Conservation (phyloP, 2,888 invertebrate species). For the Dasypolia templi region DNA sequence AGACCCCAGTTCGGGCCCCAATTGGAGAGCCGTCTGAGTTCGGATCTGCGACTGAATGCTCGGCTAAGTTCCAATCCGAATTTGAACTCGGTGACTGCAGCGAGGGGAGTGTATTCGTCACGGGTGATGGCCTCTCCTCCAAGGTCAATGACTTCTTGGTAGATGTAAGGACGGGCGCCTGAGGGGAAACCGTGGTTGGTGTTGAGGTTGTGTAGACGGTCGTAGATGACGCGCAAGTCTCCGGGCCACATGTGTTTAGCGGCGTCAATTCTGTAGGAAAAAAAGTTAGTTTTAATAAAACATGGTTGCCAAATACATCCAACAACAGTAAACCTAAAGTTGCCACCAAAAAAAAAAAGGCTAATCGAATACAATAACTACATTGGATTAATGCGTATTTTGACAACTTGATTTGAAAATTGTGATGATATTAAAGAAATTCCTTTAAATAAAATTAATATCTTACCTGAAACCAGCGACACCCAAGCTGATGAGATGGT, state of each 20-base stretch:
- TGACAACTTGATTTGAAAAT: neutral
- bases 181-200: slow-evolving; percentile 91
- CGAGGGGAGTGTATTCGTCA: slow-evolving; percentile 89
- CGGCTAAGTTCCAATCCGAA: slow-evolving; percentile 87
- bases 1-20: slow-evolving; percentile 93
- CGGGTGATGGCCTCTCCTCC: slow-evolving; percentile 88
- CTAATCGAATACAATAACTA: too few species aligned
- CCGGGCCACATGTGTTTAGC: slow-evolving; percentile 95
- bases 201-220: slow-evolving; percentile 91
- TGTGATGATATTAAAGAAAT: neutral
- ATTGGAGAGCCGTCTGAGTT: slow-evolving; percentile 91
- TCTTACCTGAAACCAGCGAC: slow-evolving; percentile 95
- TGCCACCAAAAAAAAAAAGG: neutral
- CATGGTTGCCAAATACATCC: neutral
- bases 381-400: too few species aligned
- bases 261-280: slow-evolving; percentile 91
- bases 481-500: slow-evolving; percentile 92
- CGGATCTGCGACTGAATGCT: slow-evolving; percentile 89
- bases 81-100: slow-evolving; percentile 93
- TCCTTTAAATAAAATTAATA: neutral
- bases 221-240: slow-evolving; percentile 93
- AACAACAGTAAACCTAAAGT: neutral
- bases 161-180: slow-evolving; percentile 92
- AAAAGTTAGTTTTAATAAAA: neutral
- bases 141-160: slow-evolving; percentile 94